These are phyloP conservation scores for Orientallactaga bullata DNA, from an alignment of 2,113 vertebrate species.

Conservation along the genomic window DNA sequence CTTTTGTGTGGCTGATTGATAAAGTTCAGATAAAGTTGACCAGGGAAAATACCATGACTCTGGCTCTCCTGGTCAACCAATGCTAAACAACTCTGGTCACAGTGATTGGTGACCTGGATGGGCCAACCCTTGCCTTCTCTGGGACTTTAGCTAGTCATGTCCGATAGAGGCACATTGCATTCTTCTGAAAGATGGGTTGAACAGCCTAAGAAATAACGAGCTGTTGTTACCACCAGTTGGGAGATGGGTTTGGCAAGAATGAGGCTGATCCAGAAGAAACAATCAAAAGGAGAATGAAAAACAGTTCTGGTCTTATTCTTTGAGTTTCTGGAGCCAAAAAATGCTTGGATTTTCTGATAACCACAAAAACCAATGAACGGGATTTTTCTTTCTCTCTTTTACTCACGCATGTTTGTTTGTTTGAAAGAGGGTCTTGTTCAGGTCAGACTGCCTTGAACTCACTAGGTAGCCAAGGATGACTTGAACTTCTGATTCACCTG, in stretches of 20 bases:
- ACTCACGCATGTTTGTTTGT: neutral
- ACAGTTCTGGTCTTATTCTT: neutral
- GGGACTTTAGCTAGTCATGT: neutral
- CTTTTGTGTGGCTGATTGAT: neutral
- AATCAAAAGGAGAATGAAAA: neutral
- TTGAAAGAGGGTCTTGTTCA: no score
- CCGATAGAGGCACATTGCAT: neutral
- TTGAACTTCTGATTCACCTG: no score
- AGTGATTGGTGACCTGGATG: neutral
- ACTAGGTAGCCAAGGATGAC: no score
- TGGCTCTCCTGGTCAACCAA: neutral
- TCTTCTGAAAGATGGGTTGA: neutral
- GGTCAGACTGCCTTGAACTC: no score
- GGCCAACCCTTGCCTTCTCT: conserved; percentile 27
- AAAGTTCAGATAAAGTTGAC: neutral
- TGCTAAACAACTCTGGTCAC: neutral
- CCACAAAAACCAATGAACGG: neutral
- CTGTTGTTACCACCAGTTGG: neutral
- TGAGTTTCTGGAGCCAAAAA: neutral
- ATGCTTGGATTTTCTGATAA: neutral
- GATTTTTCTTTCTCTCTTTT: neutral
- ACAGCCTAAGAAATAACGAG: neutral
- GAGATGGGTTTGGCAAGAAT: neutral
- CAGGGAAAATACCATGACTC: neutral
- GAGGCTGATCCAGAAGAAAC: neutral